Conservation (phyloP, 2,113 vertebrate genomes). For the Choloepus hoffmanni region DNA sequence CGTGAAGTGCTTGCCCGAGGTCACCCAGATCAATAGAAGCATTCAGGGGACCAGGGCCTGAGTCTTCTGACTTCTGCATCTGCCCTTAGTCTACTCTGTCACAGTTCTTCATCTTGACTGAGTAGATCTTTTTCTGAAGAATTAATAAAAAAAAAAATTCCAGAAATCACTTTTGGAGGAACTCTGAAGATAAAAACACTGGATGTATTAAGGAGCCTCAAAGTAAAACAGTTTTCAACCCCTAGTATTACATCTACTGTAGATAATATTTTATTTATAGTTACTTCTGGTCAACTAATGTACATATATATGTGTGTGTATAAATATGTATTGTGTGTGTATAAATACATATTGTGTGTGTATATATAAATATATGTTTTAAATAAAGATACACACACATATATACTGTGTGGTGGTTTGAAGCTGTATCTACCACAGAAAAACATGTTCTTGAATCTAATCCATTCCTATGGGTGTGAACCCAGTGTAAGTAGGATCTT, state of each 20-base stretch:
- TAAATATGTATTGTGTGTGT: no score
- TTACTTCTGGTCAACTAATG: neutral
- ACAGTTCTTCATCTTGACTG: conserved; percentile 11
- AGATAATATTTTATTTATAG: neutral
- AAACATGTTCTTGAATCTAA: no score
- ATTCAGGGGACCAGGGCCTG: neutral
- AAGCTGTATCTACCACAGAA: no score
- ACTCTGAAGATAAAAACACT: neutral
- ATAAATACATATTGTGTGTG: neutral
- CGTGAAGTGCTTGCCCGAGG: neutral
- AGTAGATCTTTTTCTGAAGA: conserved; percentile 9
- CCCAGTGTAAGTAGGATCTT: no score
- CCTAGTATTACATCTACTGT: neutral
- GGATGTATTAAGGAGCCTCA: neutral
- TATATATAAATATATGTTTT: neutral
- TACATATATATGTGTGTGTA: neutral
- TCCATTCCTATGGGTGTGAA: no score
- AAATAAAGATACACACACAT: no score
- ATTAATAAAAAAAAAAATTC: neutral
- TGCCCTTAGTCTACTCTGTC: neutral
- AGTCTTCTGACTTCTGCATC: neutral
- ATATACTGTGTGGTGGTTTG: no score
- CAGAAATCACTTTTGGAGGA: conserved; percentile 20
- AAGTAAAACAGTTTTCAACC: neutral
- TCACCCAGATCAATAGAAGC: neutral